A percentile compares a stretch with the other conserved stretches of the same genome.
phyloP scores from a whole-genome alignment of 1,140 invertebrate species.

The Drosophila pandora region DNA sequence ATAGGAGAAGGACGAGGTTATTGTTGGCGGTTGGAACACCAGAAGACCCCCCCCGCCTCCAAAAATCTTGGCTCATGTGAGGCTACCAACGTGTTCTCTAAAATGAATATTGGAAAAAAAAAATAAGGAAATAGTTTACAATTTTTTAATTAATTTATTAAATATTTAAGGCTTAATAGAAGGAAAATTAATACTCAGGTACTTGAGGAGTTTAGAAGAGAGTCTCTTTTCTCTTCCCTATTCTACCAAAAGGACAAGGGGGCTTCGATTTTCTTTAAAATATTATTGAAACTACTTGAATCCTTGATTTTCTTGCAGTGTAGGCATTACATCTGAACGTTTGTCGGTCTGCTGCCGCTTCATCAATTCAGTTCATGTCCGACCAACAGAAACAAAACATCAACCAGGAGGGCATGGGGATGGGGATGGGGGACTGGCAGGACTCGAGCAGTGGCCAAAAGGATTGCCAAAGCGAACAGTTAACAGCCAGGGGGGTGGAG shows the following conservation, averaged over 20 bases:
- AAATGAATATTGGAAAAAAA: background rate
- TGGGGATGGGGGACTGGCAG: background rate
- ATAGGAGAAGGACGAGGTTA: constrained; percentile 18
- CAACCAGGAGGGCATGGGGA: background rate
- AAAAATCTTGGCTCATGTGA: background rate
- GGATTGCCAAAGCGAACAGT: constrained; percentile 12
- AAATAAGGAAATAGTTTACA: background rate
- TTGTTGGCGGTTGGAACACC: constrained; percentile 45
- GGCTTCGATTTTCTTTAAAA: background rate
- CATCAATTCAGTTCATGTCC: constrained; percentile 73
- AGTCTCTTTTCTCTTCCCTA: no score
- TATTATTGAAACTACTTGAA: background rate
- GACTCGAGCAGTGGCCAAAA: constrained; percentile 24
- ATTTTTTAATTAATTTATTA: background rate
- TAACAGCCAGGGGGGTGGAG: background rate
- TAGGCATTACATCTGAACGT: constrained; percentile 60
- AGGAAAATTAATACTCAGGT: no score
- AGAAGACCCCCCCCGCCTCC: background rate
- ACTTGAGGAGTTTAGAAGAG: no score
- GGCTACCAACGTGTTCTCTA: constrained; percentile 1
- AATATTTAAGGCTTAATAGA: no score
- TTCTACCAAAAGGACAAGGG: no score
- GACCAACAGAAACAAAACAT: constrained; percentile 50
- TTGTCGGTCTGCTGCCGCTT: constrained; percentile 74
- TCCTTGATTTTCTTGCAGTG: constrained; percentile 7